Evolutionary conservation across 2,797 vertebrate species (phyloP).

Genomic region (Trematomus bernacchii): DNA sequence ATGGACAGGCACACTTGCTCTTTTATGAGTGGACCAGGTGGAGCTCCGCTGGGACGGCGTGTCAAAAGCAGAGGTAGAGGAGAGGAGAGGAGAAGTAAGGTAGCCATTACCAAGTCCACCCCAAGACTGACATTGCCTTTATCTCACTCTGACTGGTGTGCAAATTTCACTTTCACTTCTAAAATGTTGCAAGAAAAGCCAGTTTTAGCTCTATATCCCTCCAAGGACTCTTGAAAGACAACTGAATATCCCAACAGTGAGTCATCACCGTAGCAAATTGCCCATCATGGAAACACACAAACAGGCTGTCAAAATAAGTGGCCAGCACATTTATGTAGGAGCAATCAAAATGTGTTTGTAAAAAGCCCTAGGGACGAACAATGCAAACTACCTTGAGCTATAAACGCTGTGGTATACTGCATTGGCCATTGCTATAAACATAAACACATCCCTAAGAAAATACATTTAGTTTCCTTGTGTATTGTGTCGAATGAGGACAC

Average conservation of each 20-base stretch:
- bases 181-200: constrained; percentile 2
- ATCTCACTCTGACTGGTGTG: constrained; percentile 1
- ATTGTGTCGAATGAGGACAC: constrained; percentile 11
- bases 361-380: background rate
- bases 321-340: background rate
- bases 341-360: background rate
- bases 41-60: constrained; percentile 50
- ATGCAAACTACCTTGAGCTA: background rate
- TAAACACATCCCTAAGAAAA: background rate
- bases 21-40: constrained; percentile 62
- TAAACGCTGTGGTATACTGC: background rate
- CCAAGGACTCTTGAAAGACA: constrained; percentile 34
- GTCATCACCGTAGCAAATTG: constrained; percentile 8
- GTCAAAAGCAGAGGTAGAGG: constrained; percentile 36
- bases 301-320: constrained; percentile 18
- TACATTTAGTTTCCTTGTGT: background rate
- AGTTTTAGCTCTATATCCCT: background rate
- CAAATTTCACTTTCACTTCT: constrained; percentile 10
- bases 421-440: background rate
- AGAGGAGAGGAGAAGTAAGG: background rate
- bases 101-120: constrained; percentile 5
- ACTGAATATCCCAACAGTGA: constrained; percentile 14
- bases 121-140: background rate
- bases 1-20: constrained; percentile 65
- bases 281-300: constrained; percentile 7